These are phyloP conservation scores for Artemisiospiza belli DNA, from an alignment of 2,113 vertebrate species.

Conservation along the genomic window DNA sequence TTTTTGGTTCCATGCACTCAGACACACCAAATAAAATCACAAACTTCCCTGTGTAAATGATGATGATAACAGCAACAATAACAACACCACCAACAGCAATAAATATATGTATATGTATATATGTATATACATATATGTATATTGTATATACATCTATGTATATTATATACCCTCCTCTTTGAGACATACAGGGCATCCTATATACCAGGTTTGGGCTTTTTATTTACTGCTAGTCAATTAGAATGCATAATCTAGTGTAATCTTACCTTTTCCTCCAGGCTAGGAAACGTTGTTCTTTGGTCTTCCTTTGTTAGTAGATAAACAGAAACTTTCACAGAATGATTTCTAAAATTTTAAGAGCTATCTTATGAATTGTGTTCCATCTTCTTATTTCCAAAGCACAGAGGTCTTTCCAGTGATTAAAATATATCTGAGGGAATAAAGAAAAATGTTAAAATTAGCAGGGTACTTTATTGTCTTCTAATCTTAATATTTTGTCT, in stretches of 20 bases:
- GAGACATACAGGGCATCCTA: background rate
- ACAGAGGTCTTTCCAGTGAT: background rate
- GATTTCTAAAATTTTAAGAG: background rate
- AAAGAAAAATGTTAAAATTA: background rate
- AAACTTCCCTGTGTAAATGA: background rate
- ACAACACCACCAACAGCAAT: too few relatives aligned
- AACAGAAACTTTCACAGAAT: background rate
- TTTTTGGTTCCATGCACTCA: background rate
- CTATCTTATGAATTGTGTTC: background rate
- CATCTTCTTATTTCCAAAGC: background rate
- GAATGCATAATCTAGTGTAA: background rate
- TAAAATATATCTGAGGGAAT: background rate
- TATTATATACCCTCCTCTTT: background rate
- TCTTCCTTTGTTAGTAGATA: background rate
- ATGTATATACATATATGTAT: too few relatives aligned
- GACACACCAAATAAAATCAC: background rate
- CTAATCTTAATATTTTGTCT: background rate
- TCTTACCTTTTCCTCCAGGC: background rate
- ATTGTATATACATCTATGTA: too few relatives aligned
- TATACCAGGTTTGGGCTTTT: background rate
- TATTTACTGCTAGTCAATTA: background rate
- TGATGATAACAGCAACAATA: rapidly evolving
- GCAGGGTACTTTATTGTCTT: too few relatives aligned
- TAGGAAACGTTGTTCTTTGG: background rate
- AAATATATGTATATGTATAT: too few relatives aligned